These are phyloP conservation scores for Phyllostomus discolor DNA, from an alignment of 2,113 vertebrate genomes.

Conservation along the genomic window DNA sequence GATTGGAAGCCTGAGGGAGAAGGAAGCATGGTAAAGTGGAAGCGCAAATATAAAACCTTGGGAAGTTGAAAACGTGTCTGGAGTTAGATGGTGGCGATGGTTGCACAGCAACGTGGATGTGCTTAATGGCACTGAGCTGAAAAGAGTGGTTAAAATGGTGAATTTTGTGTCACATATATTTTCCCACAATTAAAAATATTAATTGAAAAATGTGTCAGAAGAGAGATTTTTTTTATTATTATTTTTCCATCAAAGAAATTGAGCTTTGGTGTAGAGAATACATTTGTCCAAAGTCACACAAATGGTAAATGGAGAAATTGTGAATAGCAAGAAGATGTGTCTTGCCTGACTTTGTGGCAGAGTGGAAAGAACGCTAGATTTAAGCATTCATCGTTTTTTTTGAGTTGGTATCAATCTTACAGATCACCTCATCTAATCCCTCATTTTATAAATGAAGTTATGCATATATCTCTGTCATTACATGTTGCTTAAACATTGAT, in stretches of 20 bases:
- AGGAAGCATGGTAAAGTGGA: not conserved
- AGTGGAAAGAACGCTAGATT: not conserved
- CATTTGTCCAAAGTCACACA: not conserved
- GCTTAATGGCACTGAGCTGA: not conserved
- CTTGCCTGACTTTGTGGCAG: not conserved
- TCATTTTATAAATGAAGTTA: constrained; percentile 8
- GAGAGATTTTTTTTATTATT: not conserved
- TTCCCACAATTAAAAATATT: not conserved
- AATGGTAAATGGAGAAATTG: not conserved
- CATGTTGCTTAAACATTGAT: not conserved
- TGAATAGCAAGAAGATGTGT: not conserved
- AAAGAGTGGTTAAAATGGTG: not conserved
- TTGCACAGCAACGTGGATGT: not conserved
- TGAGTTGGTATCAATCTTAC: not conserved
- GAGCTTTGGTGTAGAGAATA: not conserved
- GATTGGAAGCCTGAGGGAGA: not conserved
- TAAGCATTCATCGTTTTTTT: not conserved
- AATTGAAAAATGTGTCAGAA: not conserved
- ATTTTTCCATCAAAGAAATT: not conserved
- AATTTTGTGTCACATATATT: not conserved
- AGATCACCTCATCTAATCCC: not conserved
- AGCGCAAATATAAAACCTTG: not conserved
- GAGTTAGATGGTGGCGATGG: not conserved
- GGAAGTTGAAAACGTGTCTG: not conserved
- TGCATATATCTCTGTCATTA: not conserved